phyloP scores from a whole-genome alignment of 2,888 invertebrate genomes.

The Vanessa cardui region DNA sequence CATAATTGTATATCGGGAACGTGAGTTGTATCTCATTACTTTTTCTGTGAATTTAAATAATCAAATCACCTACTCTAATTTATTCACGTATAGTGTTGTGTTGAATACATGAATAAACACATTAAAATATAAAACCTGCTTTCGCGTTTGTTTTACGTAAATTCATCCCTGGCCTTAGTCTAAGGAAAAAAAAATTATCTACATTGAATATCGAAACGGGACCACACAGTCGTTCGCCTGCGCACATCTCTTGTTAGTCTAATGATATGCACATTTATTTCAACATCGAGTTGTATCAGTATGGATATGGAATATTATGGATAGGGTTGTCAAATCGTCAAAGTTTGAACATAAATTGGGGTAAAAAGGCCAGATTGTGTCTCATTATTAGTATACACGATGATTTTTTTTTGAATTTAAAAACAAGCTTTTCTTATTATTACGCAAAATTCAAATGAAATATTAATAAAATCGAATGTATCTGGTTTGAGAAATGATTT shows the following conservation, averaged over 20 bases:
- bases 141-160: constrained; percentile 26
- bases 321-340: too few species aligned
- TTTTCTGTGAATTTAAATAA: not conserved
- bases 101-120: constrained; percentile 23
- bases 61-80: not conserved
- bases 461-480: too few species aligned
- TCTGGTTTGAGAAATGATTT: too few species aligned
- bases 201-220: constrained; percentile 61
- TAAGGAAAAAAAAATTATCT: constrained; percentile 53
- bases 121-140: constrained; percentile 33
- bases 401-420: too few species aligned
- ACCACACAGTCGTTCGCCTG: constrained; percentile 71
- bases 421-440: too few species aligned
- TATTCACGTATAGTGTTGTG: not conserved
- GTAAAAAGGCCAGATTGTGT: too few species aligned
- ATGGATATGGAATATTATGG: constrained; percentile 23
- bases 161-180: constrained; percentile 40
- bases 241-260: constrained; percentile 64
- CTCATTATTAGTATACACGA: too few species aligned
- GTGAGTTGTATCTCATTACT: not conserved
- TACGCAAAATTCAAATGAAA: too few species aligned
- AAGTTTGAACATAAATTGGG: too few species aligned
- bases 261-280: constrained; percentile 82
- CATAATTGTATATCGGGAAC: too few species aligned
- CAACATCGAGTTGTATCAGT: constrained; percentile 51